These are phyloP conservation scores for Calephelis nemesis DNA, from an alignment of 1,140 invertebrate genomes.

Conservation along the genomic window DNA sequence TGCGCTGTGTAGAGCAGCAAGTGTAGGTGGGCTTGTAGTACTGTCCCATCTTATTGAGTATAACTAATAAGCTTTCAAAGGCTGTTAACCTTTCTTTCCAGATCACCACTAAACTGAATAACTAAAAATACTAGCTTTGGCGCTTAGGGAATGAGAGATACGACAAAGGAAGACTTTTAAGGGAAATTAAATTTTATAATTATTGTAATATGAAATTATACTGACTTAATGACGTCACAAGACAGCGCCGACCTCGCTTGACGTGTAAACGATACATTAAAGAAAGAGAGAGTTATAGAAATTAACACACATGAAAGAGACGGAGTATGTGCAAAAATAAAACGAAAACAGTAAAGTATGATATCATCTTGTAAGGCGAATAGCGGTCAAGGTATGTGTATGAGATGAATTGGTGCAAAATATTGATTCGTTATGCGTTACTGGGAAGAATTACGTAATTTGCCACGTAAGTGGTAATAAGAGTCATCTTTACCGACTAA, in stretches of 20 bases:
- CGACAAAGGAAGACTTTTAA: no score
- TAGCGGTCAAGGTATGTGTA: conserved; percentile 63
- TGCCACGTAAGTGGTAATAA: background rate
- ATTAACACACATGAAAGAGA: conserved; percentile 41
- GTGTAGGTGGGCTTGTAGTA: no score
- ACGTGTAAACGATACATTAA: conserved; percentile 1
- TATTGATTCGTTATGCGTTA: conserved; percentile 30
- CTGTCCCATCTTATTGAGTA: no score
- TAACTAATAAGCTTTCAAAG: no score
- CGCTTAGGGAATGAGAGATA: no score
- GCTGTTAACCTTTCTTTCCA: no score
- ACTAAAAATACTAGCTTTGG: no score
- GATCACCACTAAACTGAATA: no score
- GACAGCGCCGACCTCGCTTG: conserved; percentile 6
- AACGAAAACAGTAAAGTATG: conserved; percentile 57
- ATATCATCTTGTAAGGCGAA: conserved; percentile 62
- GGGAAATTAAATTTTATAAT: no score
- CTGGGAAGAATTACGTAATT: conserved; percentile 20
- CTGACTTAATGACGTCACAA: background rate
- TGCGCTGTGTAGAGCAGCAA: no score
- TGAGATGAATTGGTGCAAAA: conserved; percentile 46
- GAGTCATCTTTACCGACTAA: no score
- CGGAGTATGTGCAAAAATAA: conserved; percentile 58
- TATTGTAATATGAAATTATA: background rate
- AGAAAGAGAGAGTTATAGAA: conserved; percentile 25